phyloP scores from a whole-genome alignment of 2,797 vertebrate species.

The Dromococcyx pavoninus region DNA sequence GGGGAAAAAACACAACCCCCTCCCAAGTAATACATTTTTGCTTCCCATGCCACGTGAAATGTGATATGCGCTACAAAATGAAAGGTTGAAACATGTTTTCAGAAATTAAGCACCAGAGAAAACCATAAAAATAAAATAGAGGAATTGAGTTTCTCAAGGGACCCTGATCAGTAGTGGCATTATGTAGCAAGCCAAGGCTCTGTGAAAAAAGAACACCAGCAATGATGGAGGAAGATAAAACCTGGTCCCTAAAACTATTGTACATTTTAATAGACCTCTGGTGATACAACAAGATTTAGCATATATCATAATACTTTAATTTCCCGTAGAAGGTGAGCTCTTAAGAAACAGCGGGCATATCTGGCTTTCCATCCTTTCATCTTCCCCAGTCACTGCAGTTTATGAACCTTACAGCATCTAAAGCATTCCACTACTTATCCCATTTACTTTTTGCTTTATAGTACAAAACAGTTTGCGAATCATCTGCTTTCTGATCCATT shows the following conservation, averaged over 20 bases:
- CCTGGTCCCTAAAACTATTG: neutral
- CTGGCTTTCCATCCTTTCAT: neutral
- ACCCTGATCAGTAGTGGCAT: neutral
- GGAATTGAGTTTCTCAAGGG: neutral
- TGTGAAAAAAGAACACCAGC: neutral
- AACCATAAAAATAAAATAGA: conserved; percentile 12
- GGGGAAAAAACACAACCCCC: neutral
- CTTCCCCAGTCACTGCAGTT: neutral
- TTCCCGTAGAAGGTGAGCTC: neutral
- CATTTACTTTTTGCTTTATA: neutral
- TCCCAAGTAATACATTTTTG: neutral
- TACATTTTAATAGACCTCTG: neutral
- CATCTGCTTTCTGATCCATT: neutral
- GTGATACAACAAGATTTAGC: neutral
- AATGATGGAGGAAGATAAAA: neutral
- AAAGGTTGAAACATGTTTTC: conserved; percentile 33
- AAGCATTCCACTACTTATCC: neutral
- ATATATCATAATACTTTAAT: neutral
- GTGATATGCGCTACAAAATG: neutral
- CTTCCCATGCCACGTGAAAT: neutral
- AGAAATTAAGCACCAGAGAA: conserved; percentile 35
- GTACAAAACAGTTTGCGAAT: neutral
- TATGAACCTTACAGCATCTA: neutral
- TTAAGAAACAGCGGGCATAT: neutral
- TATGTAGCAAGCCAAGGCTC: neutral